Conservation (phyloP, 2,888 invertebrate genomes). For the Acleris emargana region DNA sequence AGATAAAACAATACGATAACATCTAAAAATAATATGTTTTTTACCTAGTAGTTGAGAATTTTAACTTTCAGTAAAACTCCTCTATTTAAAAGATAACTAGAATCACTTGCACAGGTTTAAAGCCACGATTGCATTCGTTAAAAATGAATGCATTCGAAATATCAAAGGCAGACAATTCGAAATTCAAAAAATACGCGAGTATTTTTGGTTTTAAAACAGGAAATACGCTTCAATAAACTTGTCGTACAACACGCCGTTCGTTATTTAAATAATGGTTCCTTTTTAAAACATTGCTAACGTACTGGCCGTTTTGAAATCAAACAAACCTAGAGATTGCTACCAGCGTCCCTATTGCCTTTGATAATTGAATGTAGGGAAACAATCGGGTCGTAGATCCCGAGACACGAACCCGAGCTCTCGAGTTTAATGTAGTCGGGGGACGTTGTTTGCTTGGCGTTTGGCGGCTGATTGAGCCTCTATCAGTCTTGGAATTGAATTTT, state of each 20-base stretch:
- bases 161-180: not conserved
- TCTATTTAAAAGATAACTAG: not conserved
- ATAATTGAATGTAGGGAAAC: conserved; percentile 24
- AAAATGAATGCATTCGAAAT: not conserved
- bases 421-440: conserved; percentile 14
- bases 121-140: conserved; percentile 1
- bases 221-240: not conserved
- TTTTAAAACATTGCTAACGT: not conserved
- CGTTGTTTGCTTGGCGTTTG: conserved; percentile 8
- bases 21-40: too few relatives aligned
- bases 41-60: too few relatives aligned
- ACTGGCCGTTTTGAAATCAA: conserved; percentile 14
- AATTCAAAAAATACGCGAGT: not conserved
- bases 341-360: conserved; percentile 7
- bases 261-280: not conserved
- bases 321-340: conserved; percentile 4
- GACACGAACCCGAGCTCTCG: conserved; percentile 5
- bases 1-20: too few relatives aligned
- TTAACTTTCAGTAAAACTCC: too few relatives aligned
- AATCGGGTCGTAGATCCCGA: conserved; percentile 7
- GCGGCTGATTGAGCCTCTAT: conserved; percentile 10
- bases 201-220: conserved; percentile 8
- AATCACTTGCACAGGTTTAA: not conserved
- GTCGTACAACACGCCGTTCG: not conserved
- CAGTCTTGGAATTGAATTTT: conserved; percentile 8